Conservation (phyloP, 2,113 vertebrate genomes). For the Microcebus jonahi region DNA sequence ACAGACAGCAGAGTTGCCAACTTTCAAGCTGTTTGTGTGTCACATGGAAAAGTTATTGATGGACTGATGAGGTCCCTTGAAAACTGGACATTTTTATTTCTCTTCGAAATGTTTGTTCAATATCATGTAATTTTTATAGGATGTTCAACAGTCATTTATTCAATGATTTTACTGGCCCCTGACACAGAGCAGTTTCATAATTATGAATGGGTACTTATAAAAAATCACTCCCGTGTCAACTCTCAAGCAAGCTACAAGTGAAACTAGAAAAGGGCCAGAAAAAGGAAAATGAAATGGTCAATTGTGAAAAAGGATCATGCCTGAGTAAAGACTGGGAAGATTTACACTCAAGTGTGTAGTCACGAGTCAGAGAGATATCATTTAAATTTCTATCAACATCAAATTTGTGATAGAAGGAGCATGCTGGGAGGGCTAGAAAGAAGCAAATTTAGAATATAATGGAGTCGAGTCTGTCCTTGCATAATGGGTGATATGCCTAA, state of each 20-base stretch:
- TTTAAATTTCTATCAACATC: background rate
- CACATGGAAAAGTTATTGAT: constrained; percentile 49
- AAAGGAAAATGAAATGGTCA: background rate
- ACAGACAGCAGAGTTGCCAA: constrained; percentile 66
- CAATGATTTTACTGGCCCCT: background rate
- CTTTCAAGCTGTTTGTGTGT: constrained; percentile 54
- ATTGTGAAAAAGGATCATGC: background rate
- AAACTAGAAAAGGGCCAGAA: background rate
- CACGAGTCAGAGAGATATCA: background rate
- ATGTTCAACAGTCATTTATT: background rate
- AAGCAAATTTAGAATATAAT: background rate
- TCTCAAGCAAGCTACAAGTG: background rate
- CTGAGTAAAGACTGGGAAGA: background rate
- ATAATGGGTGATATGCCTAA: background rate
- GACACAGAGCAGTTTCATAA: background rate
- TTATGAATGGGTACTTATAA: too few relatives aligned
- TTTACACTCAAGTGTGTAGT: background rate
- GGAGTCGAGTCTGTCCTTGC: background rate
- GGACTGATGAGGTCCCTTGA: background rate
- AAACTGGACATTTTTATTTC: constrained; percentile 60
- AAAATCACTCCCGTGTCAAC: background rate
- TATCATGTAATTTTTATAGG: constrained; percentile 30
- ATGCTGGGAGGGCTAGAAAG: background rate
- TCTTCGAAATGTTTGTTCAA: constrained; percentile 40
- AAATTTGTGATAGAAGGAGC: background rate